Conservation (phyloP, 2,797 vertebrate species). For the Kryptolebias ocellatus region DNA sequence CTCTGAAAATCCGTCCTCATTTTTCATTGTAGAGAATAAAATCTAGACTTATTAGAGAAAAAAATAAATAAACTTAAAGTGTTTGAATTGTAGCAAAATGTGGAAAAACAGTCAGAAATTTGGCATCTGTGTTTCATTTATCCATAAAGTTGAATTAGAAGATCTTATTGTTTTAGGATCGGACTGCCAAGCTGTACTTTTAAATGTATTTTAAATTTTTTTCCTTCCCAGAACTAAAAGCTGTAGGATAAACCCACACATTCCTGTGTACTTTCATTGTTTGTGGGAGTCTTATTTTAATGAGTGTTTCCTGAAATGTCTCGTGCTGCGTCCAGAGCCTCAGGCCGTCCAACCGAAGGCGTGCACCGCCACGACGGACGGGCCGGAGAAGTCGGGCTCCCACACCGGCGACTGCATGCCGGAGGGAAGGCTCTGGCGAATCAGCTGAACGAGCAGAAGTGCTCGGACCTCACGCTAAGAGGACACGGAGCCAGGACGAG, state of each 20-base stretch:
- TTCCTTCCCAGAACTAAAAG: constrained; percentile 13
- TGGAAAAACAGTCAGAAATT: too few relatives aligned
- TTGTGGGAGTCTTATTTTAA: constrained; percentile 55
- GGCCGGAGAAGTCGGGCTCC: constrained; percentile 22
- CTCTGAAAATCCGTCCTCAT: too few relatives aligned
- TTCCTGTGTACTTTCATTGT: constrained; percentile 48
- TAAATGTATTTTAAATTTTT: background rate
- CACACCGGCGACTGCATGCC: background rate
- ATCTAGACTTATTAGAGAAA: background rate
- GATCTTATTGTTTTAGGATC: background rate
- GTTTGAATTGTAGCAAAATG: background rate
- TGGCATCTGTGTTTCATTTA: too few relatives aligned
- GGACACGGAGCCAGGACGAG: background rate
- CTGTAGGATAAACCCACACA: constrained; percentile 35
- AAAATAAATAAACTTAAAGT: background rate
- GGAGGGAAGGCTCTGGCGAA: constrained; percentile 4
- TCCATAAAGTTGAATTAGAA: too few relatives aligned
- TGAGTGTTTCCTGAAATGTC: constrained; percentile 59
- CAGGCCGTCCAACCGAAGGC: constrained; percentile 29
- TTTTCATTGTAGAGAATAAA: too few relatives aligned
- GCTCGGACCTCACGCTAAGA: constrained; percentile 38
- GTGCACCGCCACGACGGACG: constrained; percentile 23
- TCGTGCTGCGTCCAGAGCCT: constrained; percentile 42
- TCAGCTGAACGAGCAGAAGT: constrained; percentile 11
- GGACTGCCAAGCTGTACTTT: background rate